Percentiles rank a stretch among this genome's conserved stretches.
Evolutionary conservation across 2,113 vertebrate species (phyloP).

Genomic region (Acanthisitta chloris): DNA sequence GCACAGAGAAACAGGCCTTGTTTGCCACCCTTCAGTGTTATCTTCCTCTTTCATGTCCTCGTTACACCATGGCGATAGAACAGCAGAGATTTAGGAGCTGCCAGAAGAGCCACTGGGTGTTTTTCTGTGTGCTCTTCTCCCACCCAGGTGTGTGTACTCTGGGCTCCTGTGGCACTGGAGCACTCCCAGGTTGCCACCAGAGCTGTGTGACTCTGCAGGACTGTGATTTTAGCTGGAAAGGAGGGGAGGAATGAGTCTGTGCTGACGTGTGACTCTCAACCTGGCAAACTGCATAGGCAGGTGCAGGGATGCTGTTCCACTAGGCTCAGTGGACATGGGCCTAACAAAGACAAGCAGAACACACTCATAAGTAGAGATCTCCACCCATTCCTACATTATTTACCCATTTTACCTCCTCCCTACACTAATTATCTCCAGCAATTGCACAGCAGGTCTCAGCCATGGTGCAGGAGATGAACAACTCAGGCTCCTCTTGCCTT

Average conservation of each 20-base stretch:
- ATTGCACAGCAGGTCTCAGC: background rate
- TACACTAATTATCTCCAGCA: background rate
- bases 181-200: background rate
- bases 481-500: background rate
- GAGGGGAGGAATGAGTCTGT: background rate
- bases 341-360: background rate
- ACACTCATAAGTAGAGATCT: fast-evolving
- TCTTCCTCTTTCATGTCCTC: background rate
- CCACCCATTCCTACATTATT: background rate
- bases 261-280: background rate
- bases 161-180: fast-evolving
- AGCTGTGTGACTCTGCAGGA: background rate
- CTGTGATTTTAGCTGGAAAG: background rate
- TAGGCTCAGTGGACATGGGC: fast-evolving
- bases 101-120: background rate
- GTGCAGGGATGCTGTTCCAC: background rate
- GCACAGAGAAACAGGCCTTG: background rate
- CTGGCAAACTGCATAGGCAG: background rate
- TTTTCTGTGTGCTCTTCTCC: background rate
- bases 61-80: background rate
- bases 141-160: background rate
- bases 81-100: background rate
- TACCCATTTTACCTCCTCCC: background rate
- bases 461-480: background rate
- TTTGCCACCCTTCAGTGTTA: background rate